phyloP scores from a whole-genome alignment of 2,797 vertebrate species.

The Coregonus sp. region DNA sequence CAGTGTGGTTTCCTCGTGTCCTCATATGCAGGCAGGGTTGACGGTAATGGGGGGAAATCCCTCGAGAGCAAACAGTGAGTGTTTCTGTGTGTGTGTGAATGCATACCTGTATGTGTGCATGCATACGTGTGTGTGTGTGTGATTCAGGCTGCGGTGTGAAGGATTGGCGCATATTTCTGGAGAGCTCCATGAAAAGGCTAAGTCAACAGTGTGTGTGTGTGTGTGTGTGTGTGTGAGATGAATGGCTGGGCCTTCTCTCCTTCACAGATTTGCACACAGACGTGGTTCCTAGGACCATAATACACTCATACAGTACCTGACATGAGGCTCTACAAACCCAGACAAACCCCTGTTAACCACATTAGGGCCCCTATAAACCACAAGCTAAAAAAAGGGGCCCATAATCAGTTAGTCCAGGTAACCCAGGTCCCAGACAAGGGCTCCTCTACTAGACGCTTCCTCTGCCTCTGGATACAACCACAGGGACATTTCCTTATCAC shows the following conservation, averaged over 20 bases:
- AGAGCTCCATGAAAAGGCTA: neutral
- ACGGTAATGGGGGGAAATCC: neutral
- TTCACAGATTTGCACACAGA: neutral
- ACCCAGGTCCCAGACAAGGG: neutral
- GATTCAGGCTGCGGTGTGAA: neutral
- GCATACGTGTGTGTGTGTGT: neutral
- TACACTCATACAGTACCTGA: neutral
- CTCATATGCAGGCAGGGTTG: neutral
- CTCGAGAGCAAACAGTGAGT: neutral
- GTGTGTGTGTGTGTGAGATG: neutral
- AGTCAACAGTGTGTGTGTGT: neutral
- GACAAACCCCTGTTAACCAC: neutral
- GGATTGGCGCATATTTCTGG: neutral
- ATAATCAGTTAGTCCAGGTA: neutral
- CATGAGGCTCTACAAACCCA: neutral
- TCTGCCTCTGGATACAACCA: neutral
- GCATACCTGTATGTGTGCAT: neutral
- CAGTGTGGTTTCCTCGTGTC: constrained; percentile 7
- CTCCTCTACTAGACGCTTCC: neutral
- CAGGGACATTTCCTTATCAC: neutral
- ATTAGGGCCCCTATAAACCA: too few relatives aligned
- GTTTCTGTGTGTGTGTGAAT: constrained; percentile 7
- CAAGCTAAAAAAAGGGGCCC: too few relatives aligned
- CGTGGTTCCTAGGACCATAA: neutral
- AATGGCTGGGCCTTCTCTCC: neutral